A percentile compares a stretch with the other conserved stretches of the same genome.
phyloP scores from a whole-genome alignment of 2,888 invertebrate species.

The Mesorhabditis sp. region DNA sequence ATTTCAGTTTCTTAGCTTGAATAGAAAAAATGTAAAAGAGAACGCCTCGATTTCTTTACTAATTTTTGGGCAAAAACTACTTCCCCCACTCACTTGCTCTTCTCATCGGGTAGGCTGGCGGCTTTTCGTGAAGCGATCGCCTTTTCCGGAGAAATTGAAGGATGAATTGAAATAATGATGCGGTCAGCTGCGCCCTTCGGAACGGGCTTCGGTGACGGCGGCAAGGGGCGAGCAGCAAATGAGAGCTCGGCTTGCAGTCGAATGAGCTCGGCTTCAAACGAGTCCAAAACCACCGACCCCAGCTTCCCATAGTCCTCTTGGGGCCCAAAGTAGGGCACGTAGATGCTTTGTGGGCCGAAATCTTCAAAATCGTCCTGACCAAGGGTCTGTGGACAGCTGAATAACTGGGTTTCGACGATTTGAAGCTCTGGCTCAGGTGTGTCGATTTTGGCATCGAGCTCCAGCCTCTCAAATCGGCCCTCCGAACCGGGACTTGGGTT shows the following conservation, averaged over 20 bases:
- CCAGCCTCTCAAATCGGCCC: too few relatives aligned
- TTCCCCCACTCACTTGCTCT: too few relatives aligned
- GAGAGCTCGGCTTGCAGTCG: neutral
- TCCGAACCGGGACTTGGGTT: too few relatives aligned
- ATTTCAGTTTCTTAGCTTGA: too few relatives aligned
- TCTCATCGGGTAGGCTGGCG: too few relatives aligned
- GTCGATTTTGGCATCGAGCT: too few relatives aligned
- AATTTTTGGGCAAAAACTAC: too few relatives aligned
- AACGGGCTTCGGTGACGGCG: too few relatives aligned
- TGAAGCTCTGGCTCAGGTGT: too few relatives aligned
- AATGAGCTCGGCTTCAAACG: slow-evolving; percentile 4
- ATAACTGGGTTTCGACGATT: too few relatives aligned
- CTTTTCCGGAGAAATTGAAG: slow-evolving; percentile 2
- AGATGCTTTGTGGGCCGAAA: neutral
- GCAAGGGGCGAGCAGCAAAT: too few relatives aligned
- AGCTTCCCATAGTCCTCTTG: neutral
- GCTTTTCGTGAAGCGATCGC: neutral
- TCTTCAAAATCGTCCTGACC: neutral
- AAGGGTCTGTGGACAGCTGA: neutral
- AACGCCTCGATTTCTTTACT: neutral
- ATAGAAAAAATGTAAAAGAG: slow-evolving; percentile 4
- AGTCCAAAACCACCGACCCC: neutral
- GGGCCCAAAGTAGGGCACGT: neutral
- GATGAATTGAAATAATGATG: neutral
- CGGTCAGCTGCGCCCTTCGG: neutral